Evolutionary conservation across 2,888 invertebrate genomes (phyloP).

Genomic region (Epinotia brunnichana): DNA sequence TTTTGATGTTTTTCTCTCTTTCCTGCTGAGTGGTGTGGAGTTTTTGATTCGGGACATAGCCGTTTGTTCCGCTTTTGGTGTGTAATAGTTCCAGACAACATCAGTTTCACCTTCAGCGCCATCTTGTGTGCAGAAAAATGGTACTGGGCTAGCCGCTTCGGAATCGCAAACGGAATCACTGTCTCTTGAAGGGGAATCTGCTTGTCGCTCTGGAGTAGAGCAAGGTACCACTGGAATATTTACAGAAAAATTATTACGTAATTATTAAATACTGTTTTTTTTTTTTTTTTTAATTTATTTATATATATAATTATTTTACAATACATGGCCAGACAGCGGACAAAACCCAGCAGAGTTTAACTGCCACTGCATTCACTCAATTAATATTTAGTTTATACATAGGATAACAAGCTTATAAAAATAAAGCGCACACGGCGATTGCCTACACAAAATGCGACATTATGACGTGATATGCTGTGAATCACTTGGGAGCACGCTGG

Average conservation of each 20-base stretch:
- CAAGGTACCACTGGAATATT: conserved; percentile 69
- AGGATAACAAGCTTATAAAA: no score
- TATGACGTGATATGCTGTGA: no score
- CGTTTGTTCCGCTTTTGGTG: conserved; percentile 71
- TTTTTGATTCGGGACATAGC: conserved; percentile 62
- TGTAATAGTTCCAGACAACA: conserved; percentile 81
- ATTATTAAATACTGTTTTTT: no score
- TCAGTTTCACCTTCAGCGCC: conserved; percentile 78
- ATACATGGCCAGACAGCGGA: no score
- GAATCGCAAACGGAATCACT: conserved; percentile 76
- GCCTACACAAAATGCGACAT: no score
- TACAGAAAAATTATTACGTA: background rate
- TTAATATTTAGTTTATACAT: no score
- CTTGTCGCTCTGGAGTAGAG: conserved; percentile 72
- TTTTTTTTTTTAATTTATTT: no score
- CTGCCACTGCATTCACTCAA: no score
- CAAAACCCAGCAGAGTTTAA: no score
- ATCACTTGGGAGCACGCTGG: no score
- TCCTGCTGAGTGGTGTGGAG: conserved; percentile 72
- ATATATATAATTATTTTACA: no score
- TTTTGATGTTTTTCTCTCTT: conserved; percentile 62
- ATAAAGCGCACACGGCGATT: no score
- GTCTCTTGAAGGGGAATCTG: conserved; percentile 74
- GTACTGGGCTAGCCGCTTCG: conserved; percentile 76
- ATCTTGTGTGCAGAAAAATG: conserved; percentile 80